These are phyloP conservation scores for Esox masquinongy DNA, from an alignment of 2,797 vertebrate genomes.

Conservation along the genomic window DNA sequence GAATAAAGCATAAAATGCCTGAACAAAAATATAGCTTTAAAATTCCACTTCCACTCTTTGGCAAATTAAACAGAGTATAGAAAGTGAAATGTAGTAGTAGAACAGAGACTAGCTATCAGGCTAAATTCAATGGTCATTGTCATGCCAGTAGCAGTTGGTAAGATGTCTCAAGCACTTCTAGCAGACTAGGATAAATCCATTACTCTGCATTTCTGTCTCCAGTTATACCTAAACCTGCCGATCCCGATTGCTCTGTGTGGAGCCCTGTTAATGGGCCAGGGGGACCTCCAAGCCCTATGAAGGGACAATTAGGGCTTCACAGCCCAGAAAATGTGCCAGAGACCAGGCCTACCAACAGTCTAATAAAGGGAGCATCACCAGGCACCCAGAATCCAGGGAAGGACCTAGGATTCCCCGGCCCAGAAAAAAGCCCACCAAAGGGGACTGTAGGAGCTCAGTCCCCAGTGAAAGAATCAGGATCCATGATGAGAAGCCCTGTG, in stretches of 20 bases:
- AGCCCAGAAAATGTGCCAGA: neutral
- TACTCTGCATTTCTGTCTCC: neutral
- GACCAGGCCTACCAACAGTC: conserved; percentile 21
- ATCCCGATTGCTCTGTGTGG: conserved; percentile 45
- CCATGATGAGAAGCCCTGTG: conserved; percentile 44
- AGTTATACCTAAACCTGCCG: conserved; percentile 55
- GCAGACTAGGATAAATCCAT: neutral
- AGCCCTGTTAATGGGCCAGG: neutral
- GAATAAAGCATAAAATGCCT: too few relatives aligned
- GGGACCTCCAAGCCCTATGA: conserved; percentile 14
- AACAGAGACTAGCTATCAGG: too few relatives aligned
- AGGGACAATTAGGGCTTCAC: neutral
- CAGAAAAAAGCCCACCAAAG: neutral
- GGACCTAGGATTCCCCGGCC: neutral
- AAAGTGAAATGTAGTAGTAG: too few relatives aligned
- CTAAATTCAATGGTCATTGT: too few relatives aligned
- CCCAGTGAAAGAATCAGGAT: conserved; percentile 40
- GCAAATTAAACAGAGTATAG: too few relatives aligned
- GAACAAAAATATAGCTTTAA: too few relatives aligned
- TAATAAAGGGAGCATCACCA: conserved; percentile 10
- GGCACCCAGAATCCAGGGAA: conserved; percentile 17
- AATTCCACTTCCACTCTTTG: too few relatives aligned
- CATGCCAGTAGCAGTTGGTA: too few relatives aligned
- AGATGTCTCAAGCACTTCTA: neutral
- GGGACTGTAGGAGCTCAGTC: conserved; percentile 42